Evolutionary conservation across 2,888 invertebrate genomes (phyloP).

Genomic region (Agriopis aurantiaria): DNA sequence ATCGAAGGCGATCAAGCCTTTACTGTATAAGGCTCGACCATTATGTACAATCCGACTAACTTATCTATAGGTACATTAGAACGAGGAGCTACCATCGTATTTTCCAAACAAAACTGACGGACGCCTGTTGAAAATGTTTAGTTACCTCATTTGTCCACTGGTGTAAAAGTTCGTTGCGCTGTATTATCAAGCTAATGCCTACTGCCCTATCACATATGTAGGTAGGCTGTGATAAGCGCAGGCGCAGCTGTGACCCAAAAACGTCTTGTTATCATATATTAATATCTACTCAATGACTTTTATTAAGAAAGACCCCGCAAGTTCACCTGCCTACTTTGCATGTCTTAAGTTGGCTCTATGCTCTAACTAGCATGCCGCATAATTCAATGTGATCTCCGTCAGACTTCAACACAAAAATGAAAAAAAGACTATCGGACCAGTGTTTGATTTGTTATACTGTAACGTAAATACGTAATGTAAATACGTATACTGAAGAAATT

Average conservation of each 20-base stretch:
- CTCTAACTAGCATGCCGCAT: too few relatives aligned
- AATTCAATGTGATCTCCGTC: too few relatives aligned
- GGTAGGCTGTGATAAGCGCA: conserved; percentile 61
- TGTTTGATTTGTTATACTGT: too few relatives aligned
- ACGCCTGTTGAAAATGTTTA: not conserved
- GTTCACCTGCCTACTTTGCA: too few relatives aligned
- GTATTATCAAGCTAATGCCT: conserved; percentile 53
- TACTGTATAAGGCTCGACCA: conserved; percentile 12
- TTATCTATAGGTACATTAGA: not conserved
- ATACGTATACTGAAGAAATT: too few relatives aligned
- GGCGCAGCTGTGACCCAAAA: conserved; percentile 82
- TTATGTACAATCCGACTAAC: not conserved
- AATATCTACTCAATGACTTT: not conserved
- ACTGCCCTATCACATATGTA: conserved; percentile 63
- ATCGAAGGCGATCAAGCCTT: conserved; percentile 15
- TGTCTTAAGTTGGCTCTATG: too few relatives aligned
- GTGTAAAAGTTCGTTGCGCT: conserved; percentile 21
- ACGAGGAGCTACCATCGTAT: not conserved
- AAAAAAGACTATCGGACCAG: too few relatives aligned
- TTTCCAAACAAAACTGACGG: not conserved
- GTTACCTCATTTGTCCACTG: too few relatives aligned
- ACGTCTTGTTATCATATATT: conserved; percentile 53
- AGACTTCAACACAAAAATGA: too few relatives aligned
- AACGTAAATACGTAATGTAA: too few relatives aligned
- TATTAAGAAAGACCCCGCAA: too few relatives aligned